Evolutionary conservation across 2,888 invertebrate species (phyloP), one percentile per base, ranked within the genome.

Genomic region (Lasioglossum calceatum): DNA sequence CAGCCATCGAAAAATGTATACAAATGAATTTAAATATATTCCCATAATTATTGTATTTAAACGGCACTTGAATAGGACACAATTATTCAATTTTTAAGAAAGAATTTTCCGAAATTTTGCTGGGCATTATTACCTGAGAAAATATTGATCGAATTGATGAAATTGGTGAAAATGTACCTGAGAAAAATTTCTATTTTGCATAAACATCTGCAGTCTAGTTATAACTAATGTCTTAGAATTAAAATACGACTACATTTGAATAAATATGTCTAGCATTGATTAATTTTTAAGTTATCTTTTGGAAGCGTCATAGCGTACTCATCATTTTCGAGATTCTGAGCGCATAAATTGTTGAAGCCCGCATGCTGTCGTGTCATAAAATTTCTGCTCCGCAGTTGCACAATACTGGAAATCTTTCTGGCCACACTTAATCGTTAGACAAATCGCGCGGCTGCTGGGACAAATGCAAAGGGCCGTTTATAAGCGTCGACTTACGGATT

Each of bases 401-500:
- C 50, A 39, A 80, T 7, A 67, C 70, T 32, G 76, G 47, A 54
- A 72, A 82, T 82, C 32, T 84, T 61, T 84, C 58, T 78, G 58
- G 16, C 10, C 36, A 54, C 36, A 36, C 77, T 79, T 76, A 42
- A 84, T 79, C 85, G 76, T 73, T 78, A 85, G 85, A 79, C 64
- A 79, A 76, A 84, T 84, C 76, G 79, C 77, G 50, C 71, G 23
- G 44, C 27, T 67, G 47, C 27, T 67, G 32, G 44, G 72, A 76
- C 79, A 79, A 79, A 67, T 73, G 76, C 85, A 80, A 74, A 58
- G 85, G 85, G 79, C 73, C 85, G 79, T 85, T 85, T 85, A 72
- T 85, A 85, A 77, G 76, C 79, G 85, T 85, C 79, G 85, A 79
- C 85, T 85, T 85, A 85, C 84, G 70, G 58, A 67, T 32, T 19